Base-by-base conservation (phyloP, 2,888 invertebrate species). In the Chelonus formosanus region DNA sequence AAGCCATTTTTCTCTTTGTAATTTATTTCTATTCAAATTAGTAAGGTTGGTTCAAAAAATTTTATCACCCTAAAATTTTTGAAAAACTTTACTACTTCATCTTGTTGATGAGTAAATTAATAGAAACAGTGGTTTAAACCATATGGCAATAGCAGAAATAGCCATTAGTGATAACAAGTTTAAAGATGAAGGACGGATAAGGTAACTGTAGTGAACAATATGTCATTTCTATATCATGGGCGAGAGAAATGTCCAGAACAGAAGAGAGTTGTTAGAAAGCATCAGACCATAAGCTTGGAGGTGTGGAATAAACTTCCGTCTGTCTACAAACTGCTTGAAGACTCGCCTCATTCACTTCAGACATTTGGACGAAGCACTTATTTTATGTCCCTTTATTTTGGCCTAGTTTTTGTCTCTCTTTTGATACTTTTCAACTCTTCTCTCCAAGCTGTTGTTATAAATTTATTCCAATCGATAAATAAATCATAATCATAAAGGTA, bases 111-210 rank as follows among this genome's bases (percentile, higher is more conserved):
- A 20, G 2, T 20, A 20, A 20, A 20, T 20, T 20, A 20, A 20
- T 20, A 48, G n/a, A 48, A 8, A 5, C 3, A 48, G 5, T 48
- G n/a, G 48, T 5, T 48, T 48, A 10, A 48, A 48, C n/a, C n/a
- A 72, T 76, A 76, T 69, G 54, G 48, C 65, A 58, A 71, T 75
- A 76, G 76, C 76, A 75, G 73, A 72, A 70, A 65, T 72, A 68
- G 71, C 74, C 72, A 77, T 75, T 77, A 75, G 64, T 69, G 76
- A 78, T 76, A 78, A 78, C 77, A 77, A 78, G 74, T 77, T 76
- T 53, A 64, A 60, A 57, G 58, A 45, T 59, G 67, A 67, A 71
- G 62, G 70, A 68, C 73, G 35, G 8, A 48, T 10, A 10, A 50
- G 20, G 10, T n/a, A 45, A 20, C 34, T 43, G 54, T 57, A 44